Base-by-base conservation (phyloP, 2,888 invertebrate species). In the Parasteatoda lunata region DNA sequence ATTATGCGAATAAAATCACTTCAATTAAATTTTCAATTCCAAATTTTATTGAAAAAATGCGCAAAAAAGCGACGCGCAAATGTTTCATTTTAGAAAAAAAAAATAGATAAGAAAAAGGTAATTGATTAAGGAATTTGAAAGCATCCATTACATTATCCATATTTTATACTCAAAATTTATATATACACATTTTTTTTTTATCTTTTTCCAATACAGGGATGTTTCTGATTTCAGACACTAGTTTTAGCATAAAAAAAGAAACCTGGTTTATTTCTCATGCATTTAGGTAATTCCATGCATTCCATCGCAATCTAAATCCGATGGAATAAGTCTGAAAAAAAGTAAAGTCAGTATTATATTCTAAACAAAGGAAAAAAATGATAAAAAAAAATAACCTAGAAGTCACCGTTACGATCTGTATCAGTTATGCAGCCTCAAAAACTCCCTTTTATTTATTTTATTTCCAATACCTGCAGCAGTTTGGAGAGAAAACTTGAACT, bases 331-430 rank as follows among this genome's bases (percentile, higher is more conserved):
- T n/a, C 52, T 8, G 52, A 51, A 49, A 51, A 77, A 8, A 52
- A n/a, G 30, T 52, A 77, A 45, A 77, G 52, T 6, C 9, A 47
- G 9, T 51, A 11, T 15, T 49, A n/a, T 48, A 47, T 49, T 45
- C 54, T 11, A 11, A 59, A 49, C 11, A n/a, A 48, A n/a, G n/a
- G 15, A 76, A 13, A 47, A 64, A 71, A 30, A 71, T n/a, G 72
- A 80, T 3, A 54, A 73, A 54, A 70, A 79, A 71, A 49, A 59
- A 64, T 71, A 71, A 9, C 52, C 47, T 52, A 13, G 13, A 52
- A 64, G 59, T 30, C 30, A 30, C 73, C 80, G 72, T 72, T 80
- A 80, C 72, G 80, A 73, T 80, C 80, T 72, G 73, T 80, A 80
- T 80, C 80, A 80, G 80, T 73, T 73, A 80, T 72, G 72, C 45